Evolutionary conservation across 1,140 invertebrate species (phyloP), one percentile per base, ranked within the genome.

Genomic region (Ephestia elutella): DNA sequence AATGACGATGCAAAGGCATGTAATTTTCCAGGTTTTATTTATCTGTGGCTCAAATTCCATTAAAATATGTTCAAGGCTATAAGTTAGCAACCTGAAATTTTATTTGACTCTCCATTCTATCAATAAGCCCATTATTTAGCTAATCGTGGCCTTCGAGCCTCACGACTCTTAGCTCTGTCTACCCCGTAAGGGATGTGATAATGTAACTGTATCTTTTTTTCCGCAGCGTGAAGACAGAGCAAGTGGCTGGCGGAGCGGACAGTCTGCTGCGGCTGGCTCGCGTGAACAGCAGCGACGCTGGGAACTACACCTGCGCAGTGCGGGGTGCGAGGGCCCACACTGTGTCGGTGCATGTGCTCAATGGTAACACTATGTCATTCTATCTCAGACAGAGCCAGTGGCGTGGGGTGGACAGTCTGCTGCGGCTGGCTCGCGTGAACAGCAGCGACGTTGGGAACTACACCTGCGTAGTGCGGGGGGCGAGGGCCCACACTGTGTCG

Each of bases 231-330:
- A 94, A 93, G 85, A 94, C 93, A 56, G 93, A 94, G 80, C 90
- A 94, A 80, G 93, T 93, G 81, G 91, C 93, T 49, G 92, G 93
- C 57, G 93, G 93, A 18, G 94, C 94, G 35, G 92, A 94, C 73
- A 95, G 94, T 56, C 92, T 93, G 30, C 90, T 95, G 32, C 91
- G 92, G 15, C 92, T 95, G 70, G 92, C 93, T 48, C 92, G 93
- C 67, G 93, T 95, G 49, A 92, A 93, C 70, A 92, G 93, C 73
- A 89, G 90, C 56, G 94, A 95, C 82, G 93, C 93, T 19, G 95
- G 94, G 10, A 95, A 95, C 80, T 95, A 95, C 86, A 94, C 93
- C 7, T 95, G 94, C 74, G 90, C 92, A 19, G 93, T 95, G 58
- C 88, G 90, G 48, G 89, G 89, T 48, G 93, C 92, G 38, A 88